Percentiles rank a stretch among this genome's conserved stretches.
Evolutionary conservation across 2,113 vertebrate genomes (phyloP).

Genomic region (Ictidomys tridecemlineatus): DNA sequence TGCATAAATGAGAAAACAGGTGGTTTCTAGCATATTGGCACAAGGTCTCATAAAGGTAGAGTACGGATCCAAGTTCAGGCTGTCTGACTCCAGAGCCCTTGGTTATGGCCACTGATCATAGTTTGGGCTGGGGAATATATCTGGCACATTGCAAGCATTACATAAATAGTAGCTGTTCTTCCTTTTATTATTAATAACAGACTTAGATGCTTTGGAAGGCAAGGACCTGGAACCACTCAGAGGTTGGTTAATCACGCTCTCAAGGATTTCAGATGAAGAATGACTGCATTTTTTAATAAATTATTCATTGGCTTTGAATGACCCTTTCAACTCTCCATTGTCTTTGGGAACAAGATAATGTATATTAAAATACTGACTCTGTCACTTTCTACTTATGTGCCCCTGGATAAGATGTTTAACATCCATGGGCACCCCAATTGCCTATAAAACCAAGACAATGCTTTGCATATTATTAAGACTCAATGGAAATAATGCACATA

Average conservation of each 20-base stretch:
- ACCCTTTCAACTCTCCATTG: constrained; percentile 1
- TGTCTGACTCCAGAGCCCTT: background rate
- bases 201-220: background rate
- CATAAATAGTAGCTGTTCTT: background rate
- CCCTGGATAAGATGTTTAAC: background rate
- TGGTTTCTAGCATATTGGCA: background rate
- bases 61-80: background rate
- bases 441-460: background rate
- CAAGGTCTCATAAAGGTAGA: background rate
- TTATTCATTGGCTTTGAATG: background rate
- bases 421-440: background rate
- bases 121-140: background rate
- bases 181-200: constrained; percentile 36
- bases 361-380: constrained; percentile 32
- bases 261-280: constrained; percentile 38
- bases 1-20: background rate
- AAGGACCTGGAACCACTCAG: constrained; percentile 22
- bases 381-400: background rate
- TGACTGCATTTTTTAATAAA: constrained; percentile 50
- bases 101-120: background rate
- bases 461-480: background rate
- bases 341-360: constrained; percentile 20
- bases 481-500: background rate
- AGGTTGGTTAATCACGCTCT: background rate
- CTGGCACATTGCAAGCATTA: background rate